Conservation (phyloP, 2,113 vertebrate species). For the Platichthys flesus region DNA sequence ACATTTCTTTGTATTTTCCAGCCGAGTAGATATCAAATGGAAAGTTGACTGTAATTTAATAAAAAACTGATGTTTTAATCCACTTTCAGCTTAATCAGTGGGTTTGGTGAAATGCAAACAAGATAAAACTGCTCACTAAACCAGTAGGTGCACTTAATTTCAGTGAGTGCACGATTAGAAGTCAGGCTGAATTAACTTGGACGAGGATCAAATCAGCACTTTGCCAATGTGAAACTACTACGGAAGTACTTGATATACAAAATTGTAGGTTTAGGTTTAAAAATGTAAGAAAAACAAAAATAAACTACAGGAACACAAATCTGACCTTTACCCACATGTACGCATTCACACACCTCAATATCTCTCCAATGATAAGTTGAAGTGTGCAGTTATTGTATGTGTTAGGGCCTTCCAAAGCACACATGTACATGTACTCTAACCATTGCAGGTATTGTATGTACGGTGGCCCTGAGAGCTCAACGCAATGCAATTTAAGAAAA, state of each 20-base stretch:
- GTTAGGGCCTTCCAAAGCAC: too few species aligned
- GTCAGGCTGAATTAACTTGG: conserved; percentile 54
- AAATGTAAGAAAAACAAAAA: background rate
- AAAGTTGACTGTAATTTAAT: conserved; percentile 18
- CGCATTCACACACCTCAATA: too few species aligned
- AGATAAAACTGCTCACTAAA: conserved; percentile 11
- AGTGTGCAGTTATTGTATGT: too few species aligned
- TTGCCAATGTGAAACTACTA: conserved; percentile 66
- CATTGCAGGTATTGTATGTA: too few species aligned
- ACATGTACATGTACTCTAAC: too few species aligned
- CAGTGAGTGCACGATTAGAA: conserved; percentile 47
- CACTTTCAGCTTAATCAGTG: conserved; percentile 26
- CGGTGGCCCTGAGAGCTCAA: too few species aligned
- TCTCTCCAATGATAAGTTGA: too few species aligned
- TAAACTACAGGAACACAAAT: background rate
- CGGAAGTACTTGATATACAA: conserved; percentile 16
- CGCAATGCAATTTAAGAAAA: too few species aligned
- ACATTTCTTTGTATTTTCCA: background rate
- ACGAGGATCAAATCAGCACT: conserved; percentile 58
- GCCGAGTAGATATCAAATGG: conserved; percentile 18
- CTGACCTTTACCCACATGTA: too few species aligned
- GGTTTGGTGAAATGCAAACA: conserved; percentile 32
- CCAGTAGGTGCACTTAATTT: conserved; percentile 21
- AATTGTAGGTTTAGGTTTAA: conserved; percentile 3
- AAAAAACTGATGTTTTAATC: conserved; percentile 9